phyloP scores from a whole-genome alignment of 2,797 vertebrate species.

The Tragelaphus eurycerus region DNA sequence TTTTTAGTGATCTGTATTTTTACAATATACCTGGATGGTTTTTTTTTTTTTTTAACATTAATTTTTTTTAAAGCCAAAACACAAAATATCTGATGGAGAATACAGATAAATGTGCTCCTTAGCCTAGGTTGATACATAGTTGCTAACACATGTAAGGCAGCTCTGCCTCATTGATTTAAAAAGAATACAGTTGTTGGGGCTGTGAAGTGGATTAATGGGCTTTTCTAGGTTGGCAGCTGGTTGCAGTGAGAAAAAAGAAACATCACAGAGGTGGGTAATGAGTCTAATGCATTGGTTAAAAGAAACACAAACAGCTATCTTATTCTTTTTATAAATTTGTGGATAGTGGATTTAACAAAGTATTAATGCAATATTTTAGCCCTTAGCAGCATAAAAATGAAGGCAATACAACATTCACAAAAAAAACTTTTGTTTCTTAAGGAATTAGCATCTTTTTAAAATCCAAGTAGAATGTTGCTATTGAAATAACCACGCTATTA shows the following conservation, averaged over 20 bases:
- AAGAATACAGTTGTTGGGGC: constrained; percentile 67
- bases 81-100: constrained; percentile 1
- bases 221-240: constrained; percentile 56
- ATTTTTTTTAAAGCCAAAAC: neutral
- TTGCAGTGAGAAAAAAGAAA: constrained; percentile 68
- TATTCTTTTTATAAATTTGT: constrained; percentile 56
- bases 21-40: neutral
- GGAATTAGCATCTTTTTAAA: constrained; percentile 68
- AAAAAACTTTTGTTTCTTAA: constrained; percentile 71
- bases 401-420: constrained; percentile 67
- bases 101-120: constrained; percentile 3
- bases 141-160: constrained; percentile 40
- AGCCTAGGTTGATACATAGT: neutral
- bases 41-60: neutral
- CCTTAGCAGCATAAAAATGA: constrained; percentile 52
- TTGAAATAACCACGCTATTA: constrained; percentile 57
- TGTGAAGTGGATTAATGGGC: constrained; percentile 74
- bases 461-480: constrained; percentile 56
- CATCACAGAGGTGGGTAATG: constrained; percentile 38
- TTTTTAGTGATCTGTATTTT: neutral
- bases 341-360: constrained; percentile 70
- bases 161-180: constrained; percentile 71
- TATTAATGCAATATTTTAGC: constrained; percentile 71
- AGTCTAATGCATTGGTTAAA: constrained; percentile 52
- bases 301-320: constrained; percentile 62